A percentile compares a stretch with the other conserved stretches of the same genome.
Evolutionary conservation across 2,113 vertebrate species (phyloP).

Genomic region (Brevimyrus niger): DNA sequence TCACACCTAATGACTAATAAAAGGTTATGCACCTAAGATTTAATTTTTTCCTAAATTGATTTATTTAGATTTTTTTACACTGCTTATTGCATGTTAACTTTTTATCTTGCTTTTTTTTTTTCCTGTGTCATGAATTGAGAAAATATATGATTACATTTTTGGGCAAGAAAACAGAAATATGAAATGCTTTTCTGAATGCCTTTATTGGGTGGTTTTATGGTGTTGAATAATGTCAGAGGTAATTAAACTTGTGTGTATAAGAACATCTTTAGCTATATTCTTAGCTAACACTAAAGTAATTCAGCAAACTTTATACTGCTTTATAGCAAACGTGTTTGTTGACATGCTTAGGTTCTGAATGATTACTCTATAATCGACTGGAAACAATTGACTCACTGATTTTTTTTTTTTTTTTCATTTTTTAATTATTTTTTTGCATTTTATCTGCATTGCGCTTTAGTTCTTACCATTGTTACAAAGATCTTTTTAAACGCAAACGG

Average conservation of each 20-base stretch:
- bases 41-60: neutral
- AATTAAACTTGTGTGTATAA: neutral
- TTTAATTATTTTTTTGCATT: neutral
- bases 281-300: neutral
- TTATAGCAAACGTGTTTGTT: neutral
- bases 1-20: neutral
- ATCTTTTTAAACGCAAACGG: neutral
- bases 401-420: neutral
- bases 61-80: neutral
- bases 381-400: neutral
- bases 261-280: constrained; percentile 5
- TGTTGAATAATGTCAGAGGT: neutral
- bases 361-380: neutral
- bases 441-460: neutral
- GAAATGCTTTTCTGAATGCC: neutral
- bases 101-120: neutral
- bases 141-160: neutral
- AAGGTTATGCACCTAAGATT: neutral
- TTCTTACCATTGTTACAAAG: neutral
- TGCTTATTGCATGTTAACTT: neutral
- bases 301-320: neutral
- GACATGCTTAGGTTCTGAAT: neutral
- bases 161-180: neutral
- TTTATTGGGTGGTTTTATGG: neutral
- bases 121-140: neutral